phyloP scores from a whole-genome alignment of 53 echinoderm and acorn worm species.

The Arbacia lixula region DNA sequence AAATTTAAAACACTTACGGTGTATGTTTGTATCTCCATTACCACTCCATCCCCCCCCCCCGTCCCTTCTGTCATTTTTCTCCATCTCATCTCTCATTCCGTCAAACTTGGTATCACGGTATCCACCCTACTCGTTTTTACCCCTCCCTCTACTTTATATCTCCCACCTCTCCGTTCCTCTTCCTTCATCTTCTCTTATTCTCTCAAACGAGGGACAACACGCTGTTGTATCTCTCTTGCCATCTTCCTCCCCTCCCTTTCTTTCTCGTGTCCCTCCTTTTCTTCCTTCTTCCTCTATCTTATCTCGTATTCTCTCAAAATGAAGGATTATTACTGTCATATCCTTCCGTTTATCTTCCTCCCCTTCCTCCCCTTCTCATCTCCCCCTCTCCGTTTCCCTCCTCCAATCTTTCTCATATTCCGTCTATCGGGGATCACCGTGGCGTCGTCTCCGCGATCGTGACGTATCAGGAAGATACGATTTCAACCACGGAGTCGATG shows the following conservation, averaged over 20 bases:
- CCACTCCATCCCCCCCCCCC: not conserved
- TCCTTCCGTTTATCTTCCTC: not conserved
- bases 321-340: too few relatives aligned
- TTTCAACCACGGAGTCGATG: slow-evolving; percentile 34
- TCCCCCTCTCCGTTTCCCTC: not conserved
- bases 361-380: not conserved
- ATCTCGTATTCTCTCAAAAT: not conserved
- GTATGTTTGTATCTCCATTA: not conserved
- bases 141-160: not conserved
- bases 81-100: not conserved
- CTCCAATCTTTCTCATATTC: not conserved
- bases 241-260: not conserved
- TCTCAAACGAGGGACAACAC: too few relatives aligned
- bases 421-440: slow-evolving; percentile 14
- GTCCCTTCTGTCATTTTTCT: too few relatives aligned
- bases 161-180: too few relatives aligned
- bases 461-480: slow-evolving; percentile 36
- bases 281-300: not conserved
- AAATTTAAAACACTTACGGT: not conserved
- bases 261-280: not conserved
- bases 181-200: too few relatives aligned
- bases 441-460: slow-evolving; percentile 27
- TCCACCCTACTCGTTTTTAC: not conserved
- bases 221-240: not conserved
- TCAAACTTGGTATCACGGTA: not conserved